A percentile compares a stretch with the other conserved stretches of the same genome.
Conservation (phyloP, 2,113 vertebrate genomes). For the Myotis brandtii region DNA sequence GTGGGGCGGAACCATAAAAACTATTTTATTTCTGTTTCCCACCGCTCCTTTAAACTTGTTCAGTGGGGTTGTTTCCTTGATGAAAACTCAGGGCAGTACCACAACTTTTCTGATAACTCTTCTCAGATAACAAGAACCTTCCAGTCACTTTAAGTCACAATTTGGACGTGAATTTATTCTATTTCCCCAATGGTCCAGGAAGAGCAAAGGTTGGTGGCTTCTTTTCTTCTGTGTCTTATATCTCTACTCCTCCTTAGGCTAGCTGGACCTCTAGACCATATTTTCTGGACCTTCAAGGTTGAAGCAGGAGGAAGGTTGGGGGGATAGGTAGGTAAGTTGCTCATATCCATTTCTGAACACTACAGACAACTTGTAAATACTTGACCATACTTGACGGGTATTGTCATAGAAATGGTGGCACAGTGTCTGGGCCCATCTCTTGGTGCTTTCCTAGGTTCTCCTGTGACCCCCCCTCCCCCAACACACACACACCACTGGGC, state of each 20-base stretch:
- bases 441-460: not conserved
- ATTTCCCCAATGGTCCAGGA: not conserved
- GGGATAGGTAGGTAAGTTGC: not conserved
- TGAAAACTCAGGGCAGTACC: not conserved
- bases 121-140: not conserved
- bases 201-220: not conserved
- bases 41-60: not conserved
- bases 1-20: not conserved
- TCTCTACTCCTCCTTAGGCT: not conserved
- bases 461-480: not conserved
- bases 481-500: fast-evolving
- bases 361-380: not conserved
- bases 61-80: not conserved
- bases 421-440: not conserved
- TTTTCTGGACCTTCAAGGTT: not conserved
- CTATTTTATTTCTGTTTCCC: not conserved
- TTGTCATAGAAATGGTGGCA: not conserved
- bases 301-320: not conserved
- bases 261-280: not conserved
- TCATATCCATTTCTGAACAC: not conserved
- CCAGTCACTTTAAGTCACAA: not conserved
- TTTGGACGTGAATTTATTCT: not conserved
- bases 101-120: not conserved
- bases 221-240: not conserved
- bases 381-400: not conserved